Evolutionary conservation across 2,113 vertebrate genomes (phyloP).

Genomic region (Lepus timidus): DNA sequence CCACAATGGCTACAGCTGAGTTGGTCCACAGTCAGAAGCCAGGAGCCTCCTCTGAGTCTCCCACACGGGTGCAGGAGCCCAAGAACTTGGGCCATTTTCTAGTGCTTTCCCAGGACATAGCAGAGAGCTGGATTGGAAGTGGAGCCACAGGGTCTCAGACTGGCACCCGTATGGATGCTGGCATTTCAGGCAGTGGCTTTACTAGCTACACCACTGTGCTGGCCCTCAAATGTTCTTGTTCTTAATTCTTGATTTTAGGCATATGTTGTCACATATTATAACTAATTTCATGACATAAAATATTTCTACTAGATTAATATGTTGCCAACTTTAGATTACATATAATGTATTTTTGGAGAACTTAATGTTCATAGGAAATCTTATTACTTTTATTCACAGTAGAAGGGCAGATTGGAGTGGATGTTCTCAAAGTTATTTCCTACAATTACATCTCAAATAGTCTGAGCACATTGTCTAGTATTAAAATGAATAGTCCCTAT

Average conservation of each 20-base stretch:
- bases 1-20: no score
- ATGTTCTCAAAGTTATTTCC: background rate
- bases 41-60: no score
- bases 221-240: background rate
- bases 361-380: background rate
- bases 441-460: background rate
- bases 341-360: background rate
- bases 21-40: no score
- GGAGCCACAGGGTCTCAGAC: no score
- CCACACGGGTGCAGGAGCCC: no score
- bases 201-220: no score
- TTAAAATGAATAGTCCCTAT: background rate
- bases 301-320: background rate
- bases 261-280: background rate
- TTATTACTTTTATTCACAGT: background rate
- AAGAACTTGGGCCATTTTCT: no score
- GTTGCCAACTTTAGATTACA: background rate
- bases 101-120: no score
- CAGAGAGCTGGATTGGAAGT: no score
- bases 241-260: conserved; percentile 19
- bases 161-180: no score
- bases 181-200: no score
- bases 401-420: background rate
- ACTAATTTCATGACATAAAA: background rate
- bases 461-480: background rate